Conservation (phyloP, 53 echinoderm and acorn worm species). For the Apostichopus leukothele region DNA sequence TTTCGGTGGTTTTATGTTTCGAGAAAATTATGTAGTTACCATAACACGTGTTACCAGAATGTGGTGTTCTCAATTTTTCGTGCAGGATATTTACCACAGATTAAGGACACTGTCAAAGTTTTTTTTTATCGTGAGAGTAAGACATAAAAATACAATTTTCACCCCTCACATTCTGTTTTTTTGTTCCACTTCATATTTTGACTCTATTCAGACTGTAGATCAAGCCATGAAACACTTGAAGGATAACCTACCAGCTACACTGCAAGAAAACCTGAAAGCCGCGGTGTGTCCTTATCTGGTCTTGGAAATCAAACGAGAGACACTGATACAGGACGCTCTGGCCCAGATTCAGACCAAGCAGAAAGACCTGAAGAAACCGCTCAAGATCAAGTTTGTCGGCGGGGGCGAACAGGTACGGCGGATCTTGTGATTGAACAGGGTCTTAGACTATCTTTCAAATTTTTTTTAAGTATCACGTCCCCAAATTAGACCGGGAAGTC, state of each 20-base stretch:
- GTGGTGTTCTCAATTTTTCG: no score
- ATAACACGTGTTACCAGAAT: no score
- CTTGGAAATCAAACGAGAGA: slow-evolving; percentile 75
- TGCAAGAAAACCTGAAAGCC: slow-evolving; percentile 82
- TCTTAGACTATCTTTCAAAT: neutral
- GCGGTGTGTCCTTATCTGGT: slow-evolving; percentile 94
- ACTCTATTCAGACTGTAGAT: slow-evolving; percentile 69
- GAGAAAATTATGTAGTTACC: no score
- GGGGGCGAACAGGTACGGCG: slow-evolving; percentile 93
- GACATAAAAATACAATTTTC: neutral
- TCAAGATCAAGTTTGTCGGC: slow-evolving; percentile 97
- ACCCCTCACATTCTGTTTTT: neutral
- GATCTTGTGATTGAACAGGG: neutral
- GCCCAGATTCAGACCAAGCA: slow-evolving; percentile 85
- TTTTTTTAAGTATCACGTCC: neutral
- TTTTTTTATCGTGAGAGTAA: no score
- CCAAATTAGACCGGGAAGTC: no score
- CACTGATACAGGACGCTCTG: slow-evolving; percentile 76
- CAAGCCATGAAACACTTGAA: slow-evolving; percentile 90
- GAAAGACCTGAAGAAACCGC: slow-evolving; percentile 87
- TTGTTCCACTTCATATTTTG: neutral
- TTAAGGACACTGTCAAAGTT: no score
- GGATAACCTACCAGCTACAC: slow-evolving; percentile 60
- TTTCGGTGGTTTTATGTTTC: no score
- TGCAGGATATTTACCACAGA: no score